A percentile compares a stretch with the other conserved stretches of the same genome.
Evolutionary conservation across 37 sponge, comb jelly and placozoan species (phyloP).

Genomic region (Haliclona indistincta): DNA sequence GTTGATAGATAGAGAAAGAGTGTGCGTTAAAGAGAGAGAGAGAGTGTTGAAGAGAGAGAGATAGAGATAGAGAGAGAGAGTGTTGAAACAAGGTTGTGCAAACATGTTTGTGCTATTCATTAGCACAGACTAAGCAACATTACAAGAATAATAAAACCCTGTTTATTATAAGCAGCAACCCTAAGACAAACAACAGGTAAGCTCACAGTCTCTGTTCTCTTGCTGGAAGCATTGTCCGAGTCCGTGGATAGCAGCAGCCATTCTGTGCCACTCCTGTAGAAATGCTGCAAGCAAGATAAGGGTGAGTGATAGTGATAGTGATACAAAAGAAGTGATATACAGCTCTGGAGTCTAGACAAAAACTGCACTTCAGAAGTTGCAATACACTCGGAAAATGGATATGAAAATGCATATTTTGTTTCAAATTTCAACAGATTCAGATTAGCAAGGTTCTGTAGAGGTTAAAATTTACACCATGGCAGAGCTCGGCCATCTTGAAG

Average conservation of each 20-base stretch:
- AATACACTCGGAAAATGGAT: too few relatives aligned
- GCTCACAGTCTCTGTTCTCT: slow-evolving; percentile 70
- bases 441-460: neutral
- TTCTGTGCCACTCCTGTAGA: slow-evolving; percentile 67
- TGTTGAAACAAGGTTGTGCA: too few relatives aligned
- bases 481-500: too few relatives aligned
- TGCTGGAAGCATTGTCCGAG: slow-evolving; percentile 49
- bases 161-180: neutral
- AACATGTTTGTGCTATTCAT: too few relatives aligned
- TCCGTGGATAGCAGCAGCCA: slow-evolving; percentile 58
- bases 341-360: too few relatives aligned
- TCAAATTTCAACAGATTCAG: neutral
- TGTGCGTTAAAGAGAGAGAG: neutral
- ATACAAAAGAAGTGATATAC: neutral
- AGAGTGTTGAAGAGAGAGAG: neutral
- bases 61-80: too few relatives aligned
- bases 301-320: neutral
- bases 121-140: neutral
- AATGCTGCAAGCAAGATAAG: slow-evolving; percentile 46
- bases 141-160: neutral
- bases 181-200: neutral
- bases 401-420: neutral
- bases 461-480: too few relatives aligned
- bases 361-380: too few relatives aligned
- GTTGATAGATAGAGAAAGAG: neutral